Evolutionary conservation across 2,797 vertebrate species (phyloP), one percentile per base, ranked within the genome.

Genomic region (Trichosurus vulpecula): DNA sequence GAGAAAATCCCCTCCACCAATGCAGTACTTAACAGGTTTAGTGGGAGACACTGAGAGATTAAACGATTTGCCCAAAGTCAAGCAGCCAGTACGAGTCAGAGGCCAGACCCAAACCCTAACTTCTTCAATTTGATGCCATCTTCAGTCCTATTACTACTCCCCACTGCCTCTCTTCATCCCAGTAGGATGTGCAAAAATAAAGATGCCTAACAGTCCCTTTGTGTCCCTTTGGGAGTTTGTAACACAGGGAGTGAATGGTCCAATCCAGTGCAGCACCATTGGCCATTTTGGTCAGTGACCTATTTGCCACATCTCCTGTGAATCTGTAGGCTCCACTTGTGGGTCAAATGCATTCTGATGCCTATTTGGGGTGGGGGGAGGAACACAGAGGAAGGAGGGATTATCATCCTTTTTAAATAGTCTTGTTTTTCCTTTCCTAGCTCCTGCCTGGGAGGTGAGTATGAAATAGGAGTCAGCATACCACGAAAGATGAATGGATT

Each of bases 401-500:
- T 81, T 81, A 47, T 12, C 30, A 29, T 90, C 61, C 54, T 94
- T 92, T 53, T n/a, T 8, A 89, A 56, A 93, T 12, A 66, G 52
- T n/a, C 90, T 12, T 4, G 29, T 52, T 31, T 90, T 93, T 96
- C 55, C 92, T 90, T 94, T 95, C 29, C 47, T 87, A 57, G 52
- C 52, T 66, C 74, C 55, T 93, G 66, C 93, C 92, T 91, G 58
- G 66, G 22, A 96, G 61, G 51, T 93, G 57, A 96, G 55, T 47
- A 10, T 6, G 9, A 19, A 66, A 55, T 94, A 94, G 87, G 11
- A 92, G 74, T 4, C 91, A 53, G 52, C 92, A 66, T 89, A 2
- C 35, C 66, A 90, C n/a, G n/a, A n/a, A n/a, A n/a, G 95, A 97
- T 41, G 90, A 96, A 97, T 51, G 94, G 94, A 35, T 14, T 90